Conservation (phyloP, 2,888 invertebrate species). For the Caenorhabditis zanzibari region DNA sequence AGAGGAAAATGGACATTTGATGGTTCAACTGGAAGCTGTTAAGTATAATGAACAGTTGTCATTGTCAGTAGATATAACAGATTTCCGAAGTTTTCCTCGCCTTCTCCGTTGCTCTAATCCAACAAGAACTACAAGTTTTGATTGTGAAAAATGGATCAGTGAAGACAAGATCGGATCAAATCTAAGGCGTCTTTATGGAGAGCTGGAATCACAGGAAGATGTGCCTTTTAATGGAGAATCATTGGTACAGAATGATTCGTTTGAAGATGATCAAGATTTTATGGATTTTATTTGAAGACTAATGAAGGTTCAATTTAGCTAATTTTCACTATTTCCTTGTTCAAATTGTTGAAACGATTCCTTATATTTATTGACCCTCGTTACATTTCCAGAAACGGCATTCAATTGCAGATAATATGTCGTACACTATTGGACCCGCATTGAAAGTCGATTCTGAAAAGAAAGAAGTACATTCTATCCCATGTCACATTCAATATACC, state of each 20-base stretch:
- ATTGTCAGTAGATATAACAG: conserved; percentile 29
- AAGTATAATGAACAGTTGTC: conserved; percentile 41
- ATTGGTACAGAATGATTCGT: conserved; percentile 13
- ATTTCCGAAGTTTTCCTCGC: conserved; percentile 49
- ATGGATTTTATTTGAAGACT: conserved; percentile 56
- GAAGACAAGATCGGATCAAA: conserved; percentile 54
- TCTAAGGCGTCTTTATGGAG: conserved; percentile 41
- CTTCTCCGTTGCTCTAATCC: conserved; percentile 44
- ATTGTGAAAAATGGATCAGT: conserved; percentile 59
- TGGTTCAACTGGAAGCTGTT: conserved; percentile 11
- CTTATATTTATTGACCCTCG: not conserved
- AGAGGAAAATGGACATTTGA: conserved; percentile 34
- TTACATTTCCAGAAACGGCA: not conserved
- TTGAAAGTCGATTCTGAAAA: conserved; percentile 28
- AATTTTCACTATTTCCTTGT: not conserved
- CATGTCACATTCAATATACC: conserved; percentile 74
- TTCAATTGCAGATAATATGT: conserved; percentile 17
- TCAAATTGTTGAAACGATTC: not conserved
- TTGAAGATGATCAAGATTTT: conserved; percentile 23
- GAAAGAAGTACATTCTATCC: conserved; percentile 73
- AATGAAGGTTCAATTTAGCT: not conserved
- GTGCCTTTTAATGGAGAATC: not conserved
- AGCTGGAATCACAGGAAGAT: conserved; percentile 11
- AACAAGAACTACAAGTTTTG: conserved; percentile 26
- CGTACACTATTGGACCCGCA: conserved; percentile 47